Evolutionary conservation across 2,797 vertebrate genomes (phyloP), one percentile per base, ranked within the genome.

Genomic region (Rhabdophis nuchalis): DNA sequence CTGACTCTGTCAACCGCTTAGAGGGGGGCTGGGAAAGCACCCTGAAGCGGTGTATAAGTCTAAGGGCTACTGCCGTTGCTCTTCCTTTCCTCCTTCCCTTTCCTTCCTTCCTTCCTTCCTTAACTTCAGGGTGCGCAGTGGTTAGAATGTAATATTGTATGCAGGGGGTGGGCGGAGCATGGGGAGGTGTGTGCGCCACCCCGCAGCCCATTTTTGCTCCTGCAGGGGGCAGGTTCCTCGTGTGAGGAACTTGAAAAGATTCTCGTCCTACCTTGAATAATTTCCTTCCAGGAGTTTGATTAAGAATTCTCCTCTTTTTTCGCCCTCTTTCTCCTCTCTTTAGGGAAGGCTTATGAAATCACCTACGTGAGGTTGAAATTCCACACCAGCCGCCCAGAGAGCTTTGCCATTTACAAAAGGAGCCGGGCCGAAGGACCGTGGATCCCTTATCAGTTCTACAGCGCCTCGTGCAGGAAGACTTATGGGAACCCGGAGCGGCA

Each of bases 331-430:
- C 27, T 41, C 23, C 52, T 61, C 57, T 13, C 93, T 25, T 3
- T 96, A 99, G 99, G 99, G 89, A 99, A 99, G 96, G 97, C 99
- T 53, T 99, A 98, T 0, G 99, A 99, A 97, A 99, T 99, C 97
- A 98, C 98, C 95, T 99, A 99, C 0, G 97, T 99, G 92, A 94
- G 99, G 94, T 95, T 99, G 29, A 99, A 99, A 97, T 99, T 99
- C 96, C 98, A 99, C 97, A 99, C 98, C 97, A 99, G 98, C 61
- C 98, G 99, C 0, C 99, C 99, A 0, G 99, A 99, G 97, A 99
- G 99, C 96, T 99, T 99, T 0, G 98, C 98, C 96, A 98, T 99
- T 96, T 99, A 99, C 96, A 99, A 98, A 95, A 98, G 98, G 85
- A 98, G 98, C 0, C 94, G 0, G 0, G 88, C 96, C 0, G 93